phyloP scores from a whole-genome alignment of 2,113 vertebrate genomes.

The Poeciliopsis occidentalis region DNA sequence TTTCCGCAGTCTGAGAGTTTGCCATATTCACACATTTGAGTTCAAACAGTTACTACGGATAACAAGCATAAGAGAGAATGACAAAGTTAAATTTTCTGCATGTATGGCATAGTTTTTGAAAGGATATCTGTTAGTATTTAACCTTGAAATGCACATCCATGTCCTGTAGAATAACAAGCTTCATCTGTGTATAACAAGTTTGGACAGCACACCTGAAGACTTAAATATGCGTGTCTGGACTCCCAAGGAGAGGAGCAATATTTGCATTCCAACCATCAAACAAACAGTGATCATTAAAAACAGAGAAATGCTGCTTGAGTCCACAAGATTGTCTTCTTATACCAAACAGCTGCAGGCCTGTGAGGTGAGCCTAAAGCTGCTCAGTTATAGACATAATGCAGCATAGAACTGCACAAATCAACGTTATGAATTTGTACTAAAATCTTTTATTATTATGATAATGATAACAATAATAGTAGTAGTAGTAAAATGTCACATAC shows the following conservation, averaged over 20 bases:
- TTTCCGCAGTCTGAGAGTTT: too few relatives aligned
- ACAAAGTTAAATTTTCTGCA: not conserved
- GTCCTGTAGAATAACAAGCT: not conserved
- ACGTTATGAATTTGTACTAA: not conserved
- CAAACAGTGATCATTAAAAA: not conserved
- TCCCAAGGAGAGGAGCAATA: not conserved
- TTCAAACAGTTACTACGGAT: too few relatives aligned
- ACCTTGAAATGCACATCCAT: not conserved
- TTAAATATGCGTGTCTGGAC: not conserved
- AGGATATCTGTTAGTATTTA: not conserved
- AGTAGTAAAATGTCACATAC: not conserved
- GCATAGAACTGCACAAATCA: not conserved
- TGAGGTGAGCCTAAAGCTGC: not conserved
- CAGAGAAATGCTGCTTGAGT: not conserved
- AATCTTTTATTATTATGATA: not conserved
- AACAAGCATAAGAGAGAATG: not conserved
- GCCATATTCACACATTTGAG: too few relatives aligned
- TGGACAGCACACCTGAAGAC: not conserved
- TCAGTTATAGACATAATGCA: not conserved
- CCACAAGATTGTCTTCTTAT: not conserved
- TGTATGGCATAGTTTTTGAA: not conserved
- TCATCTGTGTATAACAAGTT: not conserved
- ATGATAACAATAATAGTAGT: too few relatives aligned
- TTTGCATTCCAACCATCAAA: not conserved
- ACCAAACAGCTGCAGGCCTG: not conserved